phyloP scores from a whole-genome alignment of 1,140 invertebrate genomes.

The Caenorhabditis remanei region DNA sequence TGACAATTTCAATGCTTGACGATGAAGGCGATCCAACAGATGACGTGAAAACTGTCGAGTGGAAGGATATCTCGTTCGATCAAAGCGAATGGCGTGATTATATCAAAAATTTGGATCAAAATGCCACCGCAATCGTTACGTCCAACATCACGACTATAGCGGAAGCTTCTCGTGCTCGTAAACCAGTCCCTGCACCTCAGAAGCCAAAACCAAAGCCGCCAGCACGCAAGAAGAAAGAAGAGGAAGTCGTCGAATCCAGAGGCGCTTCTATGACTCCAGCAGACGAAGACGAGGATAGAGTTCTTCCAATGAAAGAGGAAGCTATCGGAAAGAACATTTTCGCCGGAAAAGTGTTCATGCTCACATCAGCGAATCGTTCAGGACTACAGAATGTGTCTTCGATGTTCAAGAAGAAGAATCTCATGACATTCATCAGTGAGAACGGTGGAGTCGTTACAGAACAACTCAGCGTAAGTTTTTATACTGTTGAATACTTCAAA shows the following conservation, averaged over 20 bases:
- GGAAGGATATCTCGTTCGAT: conserved; percentile 69
- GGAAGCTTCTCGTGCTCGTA: conserved; percentile 37
- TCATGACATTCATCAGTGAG: conserved; percentile 67
- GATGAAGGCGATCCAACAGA: conserved; percentile 62
- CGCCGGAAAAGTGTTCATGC: conserved; percentile 68
- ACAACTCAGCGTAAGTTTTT: conserved; percentile 70
- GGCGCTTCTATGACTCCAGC: not conserved
- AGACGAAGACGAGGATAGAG: conserved; percentile 39
- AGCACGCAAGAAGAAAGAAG: conserved; percentile 39
- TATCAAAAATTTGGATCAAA: conserved; percentile 55
- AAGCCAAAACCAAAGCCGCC: not conserved
- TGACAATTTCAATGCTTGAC: conserved; percentile 58
- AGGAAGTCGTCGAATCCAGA: not conserved
- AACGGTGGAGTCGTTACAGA: conserved; percentile 73
- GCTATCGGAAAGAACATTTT: conserved; percentile 64
- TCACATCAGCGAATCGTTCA: conserved; percentile 71
- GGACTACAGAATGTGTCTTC: not conserved
- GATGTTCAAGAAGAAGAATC: conserved; percentile 75
- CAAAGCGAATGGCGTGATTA: conserved; percentile 59
- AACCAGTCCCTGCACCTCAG: not conserved
- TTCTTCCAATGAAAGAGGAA: conserved; percentile 37
- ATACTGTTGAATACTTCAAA: not conserved
- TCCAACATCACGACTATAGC: conserved; percentile 48
- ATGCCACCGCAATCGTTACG: conserved; percentile 64
- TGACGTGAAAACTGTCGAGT: conserved; percentile 62